Base-by-base conservation (phyloP, 2,113 vertebrate genomes). In the Lates calcarifer region DNA sequence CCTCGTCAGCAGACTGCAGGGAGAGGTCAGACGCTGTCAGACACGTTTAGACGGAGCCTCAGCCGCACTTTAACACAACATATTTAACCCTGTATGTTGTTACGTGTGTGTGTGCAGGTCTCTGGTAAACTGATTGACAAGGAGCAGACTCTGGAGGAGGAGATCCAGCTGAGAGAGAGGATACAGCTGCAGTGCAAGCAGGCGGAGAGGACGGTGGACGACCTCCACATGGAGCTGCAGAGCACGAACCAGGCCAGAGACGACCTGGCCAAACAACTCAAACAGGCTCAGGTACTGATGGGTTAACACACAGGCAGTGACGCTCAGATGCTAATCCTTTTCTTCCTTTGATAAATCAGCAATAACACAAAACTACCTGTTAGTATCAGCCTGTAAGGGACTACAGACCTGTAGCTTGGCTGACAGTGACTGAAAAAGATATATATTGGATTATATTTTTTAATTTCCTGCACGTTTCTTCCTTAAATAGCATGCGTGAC, bases 131-230 rank as follows among this genome's bases (percentile, higher is more conserved):
- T 96, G 81, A 88, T 90, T 1, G 94, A 95, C 45, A 94, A 91
- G 88, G 94, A 95, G 77, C 90, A 49, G 13, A 87, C 83, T 0
- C 90, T 96, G 81, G 95, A 96, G 82, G 94, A 95, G 53, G 95
- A 96, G 92, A 95, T 95, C 87, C 95, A 96, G 93, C 82, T 93
- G 87, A 74, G 93, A n/a, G 95, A 95, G 83, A 83, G 89, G 26
- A 62, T 93, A 0, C 94, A 95, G 87, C 91, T 96, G 70, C 94
- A 94, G 91, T 94, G 93, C 4, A 95, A 94, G 68, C 95, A 96
- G 85, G 94, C 94, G 0, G 95, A 96, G 89, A 86, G 94, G 67
- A 82, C 74, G 0, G 86, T 95, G 73, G 95, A 95, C 0, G 95
- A 96, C 76, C 92, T 94, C 5, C 89, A 85, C 8, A 93, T 95